Conservation (phyloP, 2,113 vertebrate species). For the Pteruthius melanotis region DNA sequence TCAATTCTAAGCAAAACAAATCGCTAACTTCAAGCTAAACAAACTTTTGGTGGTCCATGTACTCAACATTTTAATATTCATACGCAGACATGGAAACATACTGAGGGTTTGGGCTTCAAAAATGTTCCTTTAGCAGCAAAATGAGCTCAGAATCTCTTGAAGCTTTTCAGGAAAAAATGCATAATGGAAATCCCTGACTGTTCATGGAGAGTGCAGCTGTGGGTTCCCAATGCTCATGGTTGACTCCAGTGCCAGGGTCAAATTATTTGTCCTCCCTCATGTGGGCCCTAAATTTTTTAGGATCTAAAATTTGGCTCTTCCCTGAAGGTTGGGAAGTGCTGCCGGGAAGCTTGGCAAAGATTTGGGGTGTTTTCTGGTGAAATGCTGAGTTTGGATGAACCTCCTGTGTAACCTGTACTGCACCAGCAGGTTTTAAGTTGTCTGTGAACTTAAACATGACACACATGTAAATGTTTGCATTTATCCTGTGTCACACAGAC, state of each 20-base stretch:
- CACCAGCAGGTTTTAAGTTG: neutral
- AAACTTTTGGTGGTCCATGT: slow-evolving; percentile 50
- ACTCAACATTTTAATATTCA: slow-evolving; percentile 30
- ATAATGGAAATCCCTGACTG: neutral
- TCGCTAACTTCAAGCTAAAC: slow-evolving; percentile 51
- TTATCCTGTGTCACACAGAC: neutral
- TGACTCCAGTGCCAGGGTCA: neutral
- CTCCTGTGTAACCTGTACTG: neutral
- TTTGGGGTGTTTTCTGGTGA: neutral
- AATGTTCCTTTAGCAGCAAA: neutral
- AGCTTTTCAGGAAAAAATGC: neutral
- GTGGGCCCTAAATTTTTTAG: too few relatives aligned
- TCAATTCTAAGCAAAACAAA: slow-evolving; percentile 54
- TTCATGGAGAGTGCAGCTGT: neutral
- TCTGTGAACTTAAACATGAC: neutral
- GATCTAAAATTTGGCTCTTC: neutral
- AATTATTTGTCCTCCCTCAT: neutral
- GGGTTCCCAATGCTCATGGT: neutral
- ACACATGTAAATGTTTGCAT: neutral
- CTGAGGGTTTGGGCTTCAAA: neutral
- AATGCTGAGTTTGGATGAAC: neutral
- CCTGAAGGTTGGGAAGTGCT: neutral
- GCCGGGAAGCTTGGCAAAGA: neutral
- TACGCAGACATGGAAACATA: neutral
- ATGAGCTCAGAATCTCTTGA: neutral